Percentiles rank a stretch among this genome's conserved stretches.
Evolutionary conservation across 2,888 invertebrate genomes (phyloP).

Genomic region (Celastrina argiolus): DNA sequence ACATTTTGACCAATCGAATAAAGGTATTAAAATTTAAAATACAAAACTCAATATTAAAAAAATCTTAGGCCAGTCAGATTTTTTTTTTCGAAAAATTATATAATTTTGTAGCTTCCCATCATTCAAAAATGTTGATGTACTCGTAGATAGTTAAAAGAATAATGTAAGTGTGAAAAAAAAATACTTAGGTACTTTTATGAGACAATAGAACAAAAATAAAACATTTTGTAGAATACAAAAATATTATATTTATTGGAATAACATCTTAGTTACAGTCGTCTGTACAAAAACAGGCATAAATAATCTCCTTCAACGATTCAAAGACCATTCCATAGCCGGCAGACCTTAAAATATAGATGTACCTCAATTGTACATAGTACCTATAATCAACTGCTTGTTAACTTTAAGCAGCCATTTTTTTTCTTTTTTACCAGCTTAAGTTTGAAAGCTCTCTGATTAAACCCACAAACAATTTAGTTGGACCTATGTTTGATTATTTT

Average conservation of each 20-base stretch:
- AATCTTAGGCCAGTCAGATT: no score
- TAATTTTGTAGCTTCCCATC: no score
- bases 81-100: no score
- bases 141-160: no score
- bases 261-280: slow-evolving; percentile 34
- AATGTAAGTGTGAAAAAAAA: no score
- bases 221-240: slow-evolving; percentile 13
- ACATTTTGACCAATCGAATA: no score
- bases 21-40: no score
- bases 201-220: no score
- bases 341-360: not conserved
- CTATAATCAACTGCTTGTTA: no score
- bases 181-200: no score
- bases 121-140: no score
- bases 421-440: not conserved
- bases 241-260: not conserved
- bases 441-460: not conserved
- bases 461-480: not conserved
- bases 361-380: not conserved
- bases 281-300: slow-evolving; percentile 44
- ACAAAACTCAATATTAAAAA: no score
- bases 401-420: not conserved
- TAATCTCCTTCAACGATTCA: not conserved
- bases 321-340: not conserved
- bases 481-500: not conserved